These are phyloP conservation scores for Oedothorax gibbosus DNA, from an alignment of 1,140 invertebrate species.

Conservation along the genomic window DNA sequence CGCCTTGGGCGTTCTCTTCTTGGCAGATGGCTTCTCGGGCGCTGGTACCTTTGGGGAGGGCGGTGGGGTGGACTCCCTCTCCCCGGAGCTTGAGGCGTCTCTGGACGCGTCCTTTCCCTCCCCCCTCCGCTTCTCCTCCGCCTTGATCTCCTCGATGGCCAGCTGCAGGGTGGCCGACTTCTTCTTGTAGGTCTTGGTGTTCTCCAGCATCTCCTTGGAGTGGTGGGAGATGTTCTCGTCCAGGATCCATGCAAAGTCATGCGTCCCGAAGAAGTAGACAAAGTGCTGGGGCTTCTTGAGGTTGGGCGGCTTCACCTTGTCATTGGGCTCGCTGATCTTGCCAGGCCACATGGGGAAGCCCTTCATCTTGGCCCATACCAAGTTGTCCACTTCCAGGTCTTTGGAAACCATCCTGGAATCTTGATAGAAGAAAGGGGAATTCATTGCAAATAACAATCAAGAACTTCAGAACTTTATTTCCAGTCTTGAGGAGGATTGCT, in stretches of 20 bases:
- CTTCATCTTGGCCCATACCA: slow-evolving; percentile 68
- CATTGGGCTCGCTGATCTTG: slow-evolving; percentile 66
- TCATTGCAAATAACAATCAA: too few relatives aligned
- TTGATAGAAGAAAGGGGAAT: too few relatives aligned
- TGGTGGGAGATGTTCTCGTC: slow-evolving; percentile 21
- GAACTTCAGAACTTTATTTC: too few relatives aligned
- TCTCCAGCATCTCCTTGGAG: slow-evolving; percentile 10
- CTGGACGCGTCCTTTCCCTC: background rate
- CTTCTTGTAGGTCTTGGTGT: background rate
- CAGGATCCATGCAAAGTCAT: slow-evolving; percentile 77
- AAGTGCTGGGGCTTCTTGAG: slow-evolving; percentile 73
- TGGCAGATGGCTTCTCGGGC: background rate
- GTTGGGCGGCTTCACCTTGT: slow-evolving; percentile 66
- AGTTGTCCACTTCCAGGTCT: slow-evolving; percentile 61
- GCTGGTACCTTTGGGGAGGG: background rate
- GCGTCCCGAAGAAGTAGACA: slow-evolving; percentile 93
- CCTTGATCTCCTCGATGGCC: slow-evolving; percentile 16
- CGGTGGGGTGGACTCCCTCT: background rate
- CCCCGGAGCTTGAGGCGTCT: too few relatives aligned
- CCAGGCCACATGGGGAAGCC: slow-evolving; percentile 67
- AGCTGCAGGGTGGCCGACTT: background rate
- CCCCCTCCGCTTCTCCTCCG: background rate
- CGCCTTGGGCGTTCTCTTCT: background rate
- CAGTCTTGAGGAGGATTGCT: too few relatives aligned
- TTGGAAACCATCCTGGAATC: slow-evolving; percentile 1